These are phyloP conservation scores for Ligdia adustata DNA, from an alignment of 2,888 invertebrate species.

Conservation along the genomic window DNA sequence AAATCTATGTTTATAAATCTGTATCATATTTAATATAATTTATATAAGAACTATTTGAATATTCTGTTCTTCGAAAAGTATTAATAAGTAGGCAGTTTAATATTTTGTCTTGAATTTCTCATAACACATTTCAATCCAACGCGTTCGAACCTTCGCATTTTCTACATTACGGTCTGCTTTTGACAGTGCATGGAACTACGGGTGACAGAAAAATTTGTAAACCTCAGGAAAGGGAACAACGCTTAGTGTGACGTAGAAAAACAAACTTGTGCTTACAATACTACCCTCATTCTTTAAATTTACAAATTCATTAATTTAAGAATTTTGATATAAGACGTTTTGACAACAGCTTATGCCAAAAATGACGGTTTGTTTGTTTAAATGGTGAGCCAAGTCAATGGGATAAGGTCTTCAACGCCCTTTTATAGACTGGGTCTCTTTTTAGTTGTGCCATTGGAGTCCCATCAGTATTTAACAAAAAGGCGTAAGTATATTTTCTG, in stretches of 20 bases:
- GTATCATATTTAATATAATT: too few relatives aligned
- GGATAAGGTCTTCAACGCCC: conserved; percentile 58
- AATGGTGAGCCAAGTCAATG: conserved; percentile 48
- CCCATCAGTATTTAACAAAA: conserved; percentile 55
- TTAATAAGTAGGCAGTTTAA: too few relatives aligned
- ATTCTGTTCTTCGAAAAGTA: too few relatives aligned
- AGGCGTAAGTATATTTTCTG: conserved; percentile 69
- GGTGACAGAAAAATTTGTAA: conserved; percentile 61
- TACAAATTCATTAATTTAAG: conserved; percentile 12
- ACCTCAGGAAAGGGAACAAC: conserved; percentile 43
- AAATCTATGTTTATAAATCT: too few relatives aligned
- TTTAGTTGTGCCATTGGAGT: conserved; percentile 55
- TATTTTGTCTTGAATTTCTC: conserved; percentile 28
- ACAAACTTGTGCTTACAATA: conserved; percentile 67
- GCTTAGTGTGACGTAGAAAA: conserved; percentile 80
- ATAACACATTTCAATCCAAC: conserved; percentile 25
- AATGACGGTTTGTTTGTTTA: conserved; percentile 2
- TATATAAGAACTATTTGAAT: too few relatives aligned
- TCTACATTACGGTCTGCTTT: conserved; percentile 58
- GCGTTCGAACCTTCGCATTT: conserved; percentile 27
- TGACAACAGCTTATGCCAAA: conserved; percentile 3
- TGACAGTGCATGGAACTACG: conserved; percentile 68
- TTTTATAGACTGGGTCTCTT: conserved; percentile 52
- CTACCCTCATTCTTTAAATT: conserved; percentile 15
- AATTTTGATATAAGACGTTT: conserved; percentile 2